Percentiles rank a stretch among this genome's conserved stretches.
These are phyloP conservation scores for Yponomeuta plumbellus DNA, from an alignment of 2,888 invertebrate genomes.

Conservation along the genomic window DNA sequence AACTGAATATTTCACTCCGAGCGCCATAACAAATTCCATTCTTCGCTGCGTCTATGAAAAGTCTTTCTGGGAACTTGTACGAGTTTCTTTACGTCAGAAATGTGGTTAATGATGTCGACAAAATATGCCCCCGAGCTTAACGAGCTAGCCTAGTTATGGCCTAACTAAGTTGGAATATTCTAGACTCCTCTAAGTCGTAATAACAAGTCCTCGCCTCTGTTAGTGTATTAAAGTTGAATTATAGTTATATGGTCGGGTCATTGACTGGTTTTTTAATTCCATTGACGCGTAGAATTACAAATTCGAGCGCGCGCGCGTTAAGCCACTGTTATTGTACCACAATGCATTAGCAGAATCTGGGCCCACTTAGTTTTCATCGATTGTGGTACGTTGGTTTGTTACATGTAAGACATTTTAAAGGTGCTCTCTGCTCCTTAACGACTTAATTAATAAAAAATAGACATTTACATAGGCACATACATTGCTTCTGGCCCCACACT, in stretches of 20 bases:
- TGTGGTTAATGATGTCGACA: slow-evolving; percentile 1
- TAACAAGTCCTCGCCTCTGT: too few species aligned
- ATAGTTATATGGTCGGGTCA: too few species aligned
- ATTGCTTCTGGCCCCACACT: too few species aligned
- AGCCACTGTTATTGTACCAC: too few species aligned
- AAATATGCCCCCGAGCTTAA: neutral
- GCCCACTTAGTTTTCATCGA: neutral
- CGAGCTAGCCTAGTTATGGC: neutral
- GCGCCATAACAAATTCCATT: neutral
- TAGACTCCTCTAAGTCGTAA: neutral
- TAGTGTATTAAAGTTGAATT: too few species aligned
- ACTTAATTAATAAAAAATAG: too few species aligned
- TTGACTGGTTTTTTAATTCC: too few species aligned
- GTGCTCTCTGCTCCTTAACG: neutral
- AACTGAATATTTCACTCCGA: neutral
- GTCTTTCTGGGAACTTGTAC: neutral
- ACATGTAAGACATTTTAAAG: neutral
- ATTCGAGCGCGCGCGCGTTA: too few species aligned
- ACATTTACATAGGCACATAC: too few species aligned
- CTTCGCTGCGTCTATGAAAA: neutral
- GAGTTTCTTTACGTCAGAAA: neutral
- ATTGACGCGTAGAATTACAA: too few species aligned
- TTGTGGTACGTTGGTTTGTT: neutral
- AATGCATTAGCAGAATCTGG: too few species aligned
- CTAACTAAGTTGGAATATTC: neutral